Conservation (phyloP, 2,888 invertebrate genomes). For the Xylota sylvarum region DNA sequence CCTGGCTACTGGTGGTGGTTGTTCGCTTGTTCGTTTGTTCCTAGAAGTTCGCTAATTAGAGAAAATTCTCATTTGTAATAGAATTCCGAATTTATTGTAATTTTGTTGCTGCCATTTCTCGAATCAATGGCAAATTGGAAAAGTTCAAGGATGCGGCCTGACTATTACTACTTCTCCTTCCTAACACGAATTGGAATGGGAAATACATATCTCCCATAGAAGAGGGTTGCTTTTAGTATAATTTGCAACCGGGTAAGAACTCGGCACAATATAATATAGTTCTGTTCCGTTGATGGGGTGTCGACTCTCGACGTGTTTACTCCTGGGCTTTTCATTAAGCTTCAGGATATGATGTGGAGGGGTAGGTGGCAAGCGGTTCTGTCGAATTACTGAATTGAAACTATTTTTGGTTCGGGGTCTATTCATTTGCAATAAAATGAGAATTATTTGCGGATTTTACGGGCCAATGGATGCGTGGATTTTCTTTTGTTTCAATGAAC, state of each 20-base stretch:
- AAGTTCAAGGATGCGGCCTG: constrained; percentile 71
- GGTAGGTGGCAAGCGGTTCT: background rate
- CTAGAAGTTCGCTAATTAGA: constrained; percentile 74
- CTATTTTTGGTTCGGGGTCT: constrained; percentile 32
- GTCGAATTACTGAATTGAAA: constrained; percentile 39
- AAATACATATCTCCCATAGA: constrained; percentile 6
- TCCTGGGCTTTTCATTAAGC: constrained; percentile 52
- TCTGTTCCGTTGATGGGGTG: constrained; percentile 28
- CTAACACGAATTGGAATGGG: background rate
- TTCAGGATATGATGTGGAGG: background rate
- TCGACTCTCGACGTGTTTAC: constrained; percentile 34
- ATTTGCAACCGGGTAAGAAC: constrained; percentile 35
- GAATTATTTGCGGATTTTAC: constrained; percentile 45
- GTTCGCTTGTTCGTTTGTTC: constrained; percentile 21
- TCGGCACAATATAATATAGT: constrained; percentile 12
- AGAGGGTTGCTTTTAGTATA: constrained; percentile 44
- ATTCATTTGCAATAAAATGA: constrained; percentile 57
- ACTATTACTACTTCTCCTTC: background rate
- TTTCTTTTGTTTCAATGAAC: constrained; percentile 25
- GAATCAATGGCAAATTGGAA: constrained; percentile 77
- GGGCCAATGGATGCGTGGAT: constrained; percentile 21
- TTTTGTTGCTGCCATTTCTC: constrained; percentile 71
- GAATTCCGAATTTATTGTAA: constrained; percentile 75
- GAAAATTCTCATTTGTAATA: constrained; percentile 76
- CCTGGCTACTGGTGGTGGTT: constrained; percentile 15